These are phyloP conservation scores for Bothrops alternatus DNA, from an alignment of 2,797 vertebrate species.

Conservation along the genomic window DNA sequence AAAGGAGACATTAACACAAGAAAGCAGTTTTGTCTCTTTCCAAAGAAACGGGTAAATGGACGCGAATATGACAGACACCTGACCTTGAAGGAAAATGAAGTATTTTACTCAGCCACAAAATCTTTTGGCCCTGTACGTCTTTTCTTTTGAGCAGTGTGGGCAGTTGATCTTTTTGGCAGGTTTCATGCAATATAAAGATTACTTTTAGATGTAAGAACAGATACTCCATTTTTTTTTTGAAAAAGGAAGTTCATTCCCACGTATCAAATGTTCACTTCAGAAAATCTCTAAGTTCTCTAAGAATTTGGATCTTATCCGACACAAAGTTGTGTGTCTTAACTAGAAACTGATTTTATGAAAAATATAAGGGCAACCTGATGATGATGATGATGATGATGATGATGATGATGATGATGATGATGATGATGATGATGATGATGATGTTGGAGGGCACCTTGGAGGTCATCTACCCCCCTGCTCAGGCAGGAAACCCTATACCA, in stretches of 20 bases:
- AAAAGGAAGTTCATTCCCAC: not conserved
- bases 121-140: not conserved
- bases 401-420: no score
- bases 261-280: not conserved
- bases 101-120: not conserved
- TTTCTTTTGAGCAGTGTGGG: not conserved
- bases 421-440: no score
- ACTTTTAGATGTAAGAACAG: not conserved
- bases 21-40: conserved; percentile 40
- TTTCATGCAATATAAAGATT: not conserved
- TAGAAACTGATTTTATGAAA: not conserved
- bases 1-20: conserved; percentile 56
- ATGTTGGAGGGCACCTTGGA: no score
- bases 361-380: not conserved
- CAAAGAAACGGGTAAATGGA: conserved; percentile 6
- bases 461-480: no score
- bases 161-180: not conserved
- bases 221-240: not conserved
- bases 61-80: conserved; percentile 47
- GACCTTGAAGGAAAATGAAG: not conserved
- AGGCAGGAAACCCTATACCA: no score
- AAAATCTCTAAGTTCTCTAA: not conserved
- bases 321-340: not conserved
- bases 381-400: no score
- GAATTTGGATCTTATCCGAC: not conserved